Conservation (phyloP, 2,888 invertebrate species). For the Tenthredo livida region DNA sequence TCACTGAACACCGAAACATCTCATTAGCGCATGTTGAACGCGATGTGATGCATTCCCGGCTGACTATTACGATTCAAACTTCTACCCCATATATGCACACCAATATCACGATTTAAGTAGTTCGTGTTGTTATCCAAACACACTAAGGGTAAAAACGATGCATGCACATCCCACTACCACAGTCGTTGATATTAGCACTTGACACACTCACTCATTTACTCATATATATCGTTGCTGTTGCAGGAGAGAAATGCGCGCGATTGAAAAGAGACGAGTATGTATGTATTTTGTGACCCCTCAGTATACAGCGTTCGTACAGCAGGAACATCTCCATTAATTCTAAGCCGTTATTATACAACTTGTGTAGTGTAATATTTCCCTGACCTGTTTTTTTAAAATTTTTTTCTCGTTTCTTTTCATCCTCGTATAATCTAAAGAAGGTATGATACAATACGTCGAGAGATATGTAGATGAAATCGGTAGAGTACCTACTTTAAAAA, state of each 20-base stretch:
- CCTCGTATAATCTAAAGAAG: background rate
- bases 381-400: background rate
- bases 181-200: background rate
- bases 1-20: background rate
- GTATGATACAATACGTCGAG: background rate
- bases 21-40: conserved; percentile 13
- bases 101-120: background rate
- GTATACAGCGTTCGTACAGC: background rate
- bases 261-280: background rate
- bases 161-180: background rate
- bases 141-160: background rate
- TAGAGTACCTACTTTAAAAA: background rate
- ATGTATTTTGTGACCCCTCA: conserved; percentile 8
- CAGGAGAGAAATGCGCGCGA: background rate
- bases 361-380: background rate
- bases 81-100: background rate
- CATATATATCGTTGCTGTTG: background rate
- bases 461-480: background rate
- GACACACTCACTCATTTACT: background rate
- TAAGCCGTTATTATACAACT: background rate
- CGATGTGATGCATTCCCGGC: background rate
- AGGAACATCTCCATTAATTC: conserved; percentile 7
- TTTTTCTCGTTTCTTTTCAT: background rate
- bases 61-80: conserved; percentile 2
- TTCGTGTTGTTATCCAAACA: background rate